Conservation (phyloP, 2,113 vertebrate species). For the Laterallus jamaicensis region DNA sequence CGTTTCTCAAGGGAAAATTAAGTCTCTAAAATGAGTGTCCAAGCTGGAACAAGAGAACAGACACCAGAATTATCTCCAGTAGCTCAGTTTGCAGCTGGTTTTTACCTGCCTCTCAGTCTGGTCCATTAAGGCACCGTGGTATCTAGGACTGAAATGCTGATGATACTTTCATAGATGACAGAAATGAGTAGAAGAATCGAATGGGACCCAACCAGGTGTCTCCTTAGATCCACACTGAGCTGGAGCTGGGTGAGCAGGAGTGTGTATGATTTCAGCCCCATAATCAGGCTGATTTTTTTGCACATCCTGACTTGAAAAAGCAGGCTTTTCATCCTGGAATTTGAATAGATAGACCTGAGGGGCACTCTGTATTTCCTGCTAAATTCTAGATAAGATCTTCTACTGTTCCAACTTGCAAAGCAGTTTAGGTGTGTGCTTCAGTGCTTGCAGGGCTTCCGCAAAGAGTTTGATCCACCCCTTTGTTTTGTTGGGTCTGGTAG, state of each 20-base stretch:
- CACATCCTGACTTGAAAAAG: neutral
- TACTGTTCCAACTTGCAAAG: conserved; percentile 41
- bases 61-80: neutral
- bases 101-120: neutral
- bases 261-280: neutral
- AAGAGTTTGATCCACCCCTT: conserved; percentile 1
- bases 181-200: neutral
- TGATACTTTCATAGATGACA: neutral
- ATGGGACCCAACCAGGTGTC: neutral
- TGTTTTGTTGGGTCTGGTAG: neutral
- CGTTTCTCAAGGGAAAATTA: neutral
- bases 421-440: conserved; percentile 16
- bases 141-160: neutral
- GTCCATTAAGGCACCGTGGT: accelerated
- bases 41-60: neutral
- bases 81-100: neutral
- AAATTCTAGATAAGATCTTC: conserved; percentile 20
- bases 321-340: neutral
- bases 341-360: neutral
- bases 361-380: conserved; percentile 9
- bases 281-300: neutral
- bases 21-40: neutral
- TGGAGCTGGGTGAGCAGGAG: neutral
- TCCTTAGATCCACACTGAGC: neutral
- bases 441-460: neutral